These are phyloP conservation scores for Sarcophaga carnaria DNA, from an alignment of 2,888 invertebrate species.

Conservation along the genomic window DNA sequence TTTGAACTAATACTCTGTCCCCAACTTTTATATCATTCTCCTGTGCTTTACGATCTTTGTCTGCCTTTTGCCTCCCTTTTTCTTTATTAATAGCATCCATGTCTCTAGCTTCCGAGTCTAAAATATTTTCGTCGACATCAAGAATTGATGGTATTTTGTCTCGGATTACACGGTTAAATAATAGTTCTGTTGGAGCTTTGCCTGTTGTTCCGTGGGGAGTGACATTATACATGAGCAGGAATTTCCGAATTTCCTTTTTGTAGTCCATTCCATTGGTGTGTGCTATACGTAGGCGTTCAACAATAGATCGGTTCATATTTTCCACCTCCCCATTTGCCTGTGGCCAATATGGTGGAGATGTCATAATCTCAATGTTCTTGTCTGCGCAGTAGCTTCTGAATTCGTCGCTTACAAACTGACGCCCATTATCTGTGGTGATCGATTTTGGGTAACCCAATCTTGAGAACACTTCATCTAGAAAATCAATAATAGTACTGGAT, in stretches of 20 bases:
- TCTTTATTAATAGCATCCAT: too few relatives aligned
- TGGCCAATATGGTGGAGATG: constrained; percentile 56
- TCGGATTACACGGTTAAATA: constrained; percentile 49
- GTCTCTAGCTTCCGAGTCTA: too few relatives aligned
- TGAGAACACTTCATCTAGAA: too few relatives aligned
- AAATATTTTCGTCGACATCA: constrained; percentile 37
- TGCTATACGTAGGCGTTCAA: background rate
- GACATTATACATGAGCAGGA: background rate
- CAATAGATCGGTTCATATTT: background rate
- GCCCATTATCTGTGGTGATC: constrained; percentile 47
- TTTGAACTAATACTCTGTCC: too few relatives aligned
- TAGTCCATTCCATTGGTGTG: constrained; percentile 55
- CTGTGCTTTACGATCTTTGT: background rate
- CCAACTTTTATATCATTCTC: too few relatives aligned
- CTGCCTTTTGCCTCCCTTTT: too few relatives aligned
- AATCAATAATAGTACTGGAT: too few relatives aligned
- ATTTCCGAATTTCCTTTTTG: constrained; percentile 62
- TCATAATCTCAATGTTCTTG: constrained; percentile 56
- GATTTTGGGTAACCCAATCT: constrained; percentile 52
- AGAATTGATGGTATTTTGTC: constrained; percentile 53
- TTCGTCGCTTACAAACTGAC: constrained; percentile 15
- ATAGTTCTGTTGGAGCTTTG: too few relatives aligned
- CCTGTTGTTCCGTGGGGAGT: too few relatives aligned
- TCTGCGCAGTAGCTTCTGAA: constrained; percentile 35
- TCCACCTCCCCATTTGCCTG: background rate